phyloP scores from a whole-genome alignment of 1,140 invertebrate species.

The Rhizoglyphus robini region DNA sequence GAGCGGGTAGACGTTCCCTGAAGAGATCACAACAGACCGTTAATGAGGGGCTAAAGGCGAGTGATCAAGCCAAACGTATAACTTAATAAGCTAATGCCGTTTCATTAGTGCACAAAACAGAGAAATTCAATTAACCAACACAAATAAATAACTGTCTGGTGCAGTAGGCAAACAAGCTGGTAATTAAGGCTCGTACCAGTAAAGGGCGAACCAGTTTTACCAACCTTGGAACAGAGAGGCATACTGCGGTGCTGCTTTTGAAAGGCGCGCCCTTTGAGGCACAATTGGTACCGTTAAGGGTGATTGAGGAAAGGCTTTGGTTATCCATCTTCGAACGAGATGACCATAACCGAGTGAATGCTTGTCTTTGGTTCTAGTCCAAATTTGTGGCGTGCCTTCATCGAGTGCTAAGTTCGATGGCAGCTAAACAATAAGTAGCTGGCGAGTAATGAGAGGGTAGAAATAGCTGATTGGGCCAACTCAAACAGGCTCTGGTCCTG shows the following conservation, averaged over 20 bases:
- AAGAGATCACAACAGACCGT: neutral
- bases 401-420: too few species aligned
- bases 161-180: neutral
- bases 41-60: neutral
- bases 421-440: too few species aligned
- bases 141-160: neutral
- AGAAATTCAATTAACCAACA: conserved; percentile 5
- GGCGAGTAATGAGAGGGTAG: too few species aligned
- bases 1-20: conserved; percentile 62
- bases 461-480: too few species aligned
- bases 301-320: neutral
- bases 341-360: too few species aligned
- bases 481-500: neutral
- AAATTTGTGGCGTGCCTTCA: too few species aligned
- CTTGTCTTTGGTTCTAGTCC: too few species aligned
- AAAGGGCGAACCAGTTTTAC: neutral
- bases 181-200: neutral
- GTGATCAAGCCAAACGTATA: neutral
- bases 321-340: neutral
- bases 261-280: too few species aligned
- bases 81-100: neutral
- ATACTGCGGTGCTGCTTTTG: neutral
- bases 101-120: too few species aligned
- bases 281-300: neutral
- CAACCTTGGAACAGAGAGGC: neutral